phyloP scores from a whole-genome alignment of 1,140 invertebrate species.

The Dysdera silvatica region DNA sequence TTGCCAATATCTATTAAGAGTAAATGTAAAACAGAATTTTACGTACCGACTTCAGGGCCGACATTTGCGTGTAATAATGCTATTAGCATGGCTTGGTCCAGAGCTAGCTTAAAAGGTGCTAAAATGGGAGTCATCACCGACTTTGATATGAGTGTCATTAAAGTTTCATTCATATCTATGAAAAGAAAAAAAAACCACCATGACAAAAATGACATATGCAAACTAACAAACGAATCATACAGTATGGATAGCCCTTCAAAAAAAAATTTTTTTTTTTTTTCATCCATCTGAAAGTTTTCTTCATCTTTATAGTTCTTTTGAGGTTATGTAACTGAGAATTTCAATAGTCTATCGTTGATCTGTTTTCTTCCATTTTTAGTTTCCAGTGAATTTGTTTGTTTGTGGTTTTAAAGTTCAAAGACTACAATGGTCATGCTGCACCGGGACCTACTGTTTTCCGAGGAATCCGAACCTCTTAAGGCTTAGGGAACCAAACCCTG shows the following conservation, averaged over 20 bases:
- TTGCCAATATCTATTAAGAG: too few species aligned
- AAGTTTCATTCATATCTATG: conserved; percentile 69
- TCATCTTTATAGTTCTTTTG: not conserved
- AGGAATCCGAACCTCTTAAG: too few species aligned
- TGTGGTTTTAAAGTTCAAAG: too few species aligned
- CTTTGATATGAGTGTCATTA: conserved; percentile 60
- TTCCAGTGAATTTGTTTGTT: too few species aligned
- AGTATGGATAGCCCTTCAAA: not conserved
- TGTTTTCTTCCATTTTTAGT: too few species aligned
- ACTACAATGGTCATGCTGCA: too few species aligned
- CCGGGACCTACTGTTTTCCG: too few species aligned
- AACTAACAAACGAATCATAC: not conserved
- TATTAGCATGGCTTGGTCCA: conserved; percentile 75
- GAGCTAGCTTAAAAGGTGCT: conserved; percentile 67
- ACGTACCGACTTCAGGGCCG: conserved; percentile 74
- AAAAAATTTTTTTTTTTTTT: not conserved
- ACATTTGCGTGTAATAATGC: conserved; percentile 81
- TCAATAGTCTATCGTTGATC: too few species aligned
- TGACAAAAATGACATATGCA: not conserved
- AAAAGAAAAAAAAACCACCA: not conserved
- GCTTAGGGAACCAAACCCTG: too few species aligned
- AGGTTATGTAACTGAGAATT: not conserved
- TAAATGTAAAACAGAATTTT: not conserved
- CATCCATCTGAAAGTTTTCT: not conserved
- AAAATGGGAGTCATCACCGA: conserved; percentile 53